Conservation (phyloP, 1,140 invertebrate genomes). For the Euglossa dilemma region DNA sequence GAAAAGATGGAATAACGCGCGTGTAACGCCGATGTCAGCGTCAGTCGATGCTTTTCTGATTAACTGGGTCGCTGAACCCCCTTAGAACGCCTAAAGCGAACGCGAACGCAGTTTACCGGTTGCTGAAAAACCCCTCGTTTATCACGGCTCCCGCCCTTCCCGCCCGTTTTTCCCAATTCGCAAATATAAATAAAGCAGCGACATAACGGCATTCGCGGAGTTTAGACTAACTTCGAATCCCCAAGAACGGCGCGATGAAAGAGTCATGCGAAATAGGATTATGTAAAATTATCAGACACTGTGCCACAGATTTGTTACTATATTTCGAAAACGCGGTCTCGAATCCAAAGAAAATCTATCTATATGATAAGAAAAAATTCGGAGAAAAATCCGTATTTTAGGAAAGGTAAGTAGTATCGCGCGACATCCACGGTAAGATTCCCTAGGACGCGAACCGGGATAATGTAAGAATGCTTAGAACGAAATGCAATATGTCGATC, state of each 20-base stretch:
- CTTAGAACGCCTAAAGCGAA: not conserved
- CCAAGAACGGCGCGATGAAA: not conserved
- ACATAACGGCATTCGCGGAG: not conserved
- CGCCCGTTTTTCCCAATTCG: not conserved
- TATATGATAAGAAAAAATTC: no score
- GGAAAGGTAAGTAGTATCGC: no score
- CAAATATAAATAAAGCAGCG: not conserved
- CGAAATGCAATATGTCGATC: not conserved
- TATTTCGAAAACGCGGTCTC: no score
- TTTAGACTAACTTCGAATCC: not conserved
- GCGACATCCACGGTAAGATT: not conserved
- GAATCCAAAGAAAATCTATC: no score
- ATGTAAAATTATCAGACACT: not conserved
- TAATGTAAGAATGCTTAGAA: not conserved
- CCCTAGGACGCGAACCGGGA: not conserved
- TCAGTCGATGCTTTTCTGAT: conserved; percentile 36
- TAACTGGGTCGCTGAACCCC: conserved; percentile 24
- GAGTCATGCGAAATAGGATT: not conserved
- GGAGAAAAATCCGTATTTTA: no score
- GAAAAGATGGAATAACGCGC: conserved; percentile 42
- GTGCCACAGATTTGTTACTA: no score
- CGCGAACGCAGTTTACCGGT: not conserved
- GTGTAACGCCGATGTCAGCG: conserved; percentile 29
- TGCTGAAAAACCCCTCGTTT: not conserved
- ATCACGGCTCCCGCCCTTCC: not conserved